Evolutionary conservation across 2,797 vertebrate species (phyloP).

Genomic region (Liasis olivaceus): DNA sequence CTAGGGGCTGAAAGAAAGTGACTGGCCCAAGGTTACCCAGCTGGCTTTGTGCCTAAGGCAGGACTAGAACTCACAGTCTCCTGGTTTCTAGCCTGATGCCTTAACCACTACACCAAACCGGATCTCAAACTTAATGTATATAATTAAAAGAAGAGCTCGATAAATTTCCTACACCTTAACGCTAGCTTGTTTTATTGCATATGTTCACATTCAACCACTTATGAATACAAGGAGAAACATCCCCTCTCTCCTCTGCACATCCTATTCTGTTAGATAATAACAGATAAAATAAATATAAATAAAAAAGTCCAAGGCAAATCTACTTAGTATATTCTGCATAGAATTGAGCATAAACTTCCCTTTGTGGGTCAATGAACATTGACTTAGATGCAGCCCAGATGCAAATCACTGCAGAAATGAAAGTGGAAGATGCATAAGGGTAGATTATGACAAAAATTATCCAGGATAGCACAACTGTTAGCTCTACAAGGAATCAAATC

Average conservation of each 20-base stretch:
- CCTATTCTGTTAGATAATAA: neutral
- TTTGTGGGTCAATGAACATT: conserved; percentile 43
- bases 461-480: neutral
- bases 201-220: conserved; percentile 24
- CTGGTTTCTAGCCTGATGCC: too few species aligned
- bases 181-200: neutral
- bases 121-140: neutral
- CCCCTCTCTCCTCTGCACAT: neutral
- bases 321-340: neutral
- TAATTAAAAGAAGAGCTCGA: neutral
- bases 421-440: neutral
- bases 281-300: too few species aligned
- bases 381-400: conserved; percentile 26
- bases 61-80: too few species aligned
- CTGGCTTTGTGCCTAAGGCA: too few species aligned
- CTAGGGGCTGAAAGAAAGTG: too few species aligned
- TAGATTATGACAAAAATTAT: conserved; percentile 18
- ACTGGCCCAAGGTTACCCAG: too few species aligned
- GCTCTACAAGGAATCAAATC: neutral
- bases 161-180: neutral
- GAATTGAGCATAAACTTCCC: conserved; percentile 14
- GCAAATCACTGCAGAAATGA: neutral
- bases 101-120: neutral
- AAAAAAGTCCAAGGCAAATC: conserved; percentile 17
- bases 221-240: neutral